Percentiles rank a stretch among this genome's conserved stretches.
Evolutionary conservation across 2,888 invertebrate species (phyloP).

Genomic region (Lordiphosa andalusiaca): DNA sequence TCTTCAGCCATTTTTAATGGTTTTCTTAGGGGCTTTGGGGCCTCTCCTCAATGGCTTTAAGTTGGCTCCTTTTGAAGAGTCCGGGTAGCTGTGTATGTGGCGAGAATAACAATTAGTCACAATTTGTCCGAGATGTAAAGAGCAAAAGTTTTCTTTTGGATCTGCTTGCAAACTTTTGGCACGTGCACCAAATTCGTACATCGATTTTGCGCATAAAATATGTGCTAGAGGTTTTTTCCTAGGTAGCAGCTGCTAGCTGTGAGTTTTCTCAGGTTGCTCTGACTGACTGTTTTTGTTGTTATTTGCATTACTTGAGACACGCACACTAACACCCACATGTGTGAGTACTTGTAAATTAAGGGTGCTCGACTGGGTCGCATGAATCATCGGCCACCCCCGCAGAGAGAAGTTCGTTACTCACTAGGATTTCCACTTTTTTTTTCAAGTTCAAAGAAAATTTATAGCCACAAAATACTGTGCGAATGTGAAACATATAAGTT

Average conservation of each 20-base stretch:
- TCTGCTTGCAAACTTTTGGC: conserved; percentile 19
- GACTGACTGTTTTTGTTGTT: conserved; percentile 49
- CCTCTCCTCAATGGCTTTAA: conserved; percentile 21
- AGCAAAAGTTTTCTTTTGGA: conserved; percentile 20
- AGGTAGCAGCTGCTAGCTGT: conserved; percentile 27
- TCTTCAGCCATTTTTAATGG: conserved; percentile 78
- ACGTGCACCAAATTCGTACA: conserved; percentile 23
- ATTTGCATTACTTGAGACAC: conserved; percentile 50
- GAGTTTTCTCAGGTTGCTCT: conserved; percentile 28
- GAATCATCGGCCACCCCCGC: conserved; percentile 55
- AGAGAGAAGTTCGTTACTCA: conserved; percentile 15
- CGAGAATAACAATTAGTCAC: conserved; percentile 54
- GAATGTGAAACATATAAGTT: conserved; percentile 1
- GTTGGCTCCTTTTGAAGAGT: conserved; percentile 28
- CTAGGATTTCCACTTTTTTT: conserved; percentile 15
- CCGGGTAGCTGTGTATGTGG: conserved; percentile 34
- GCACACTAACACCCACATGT: conserved; percentile 18
- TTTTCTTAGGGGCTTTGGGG: conserved; percentile 42
- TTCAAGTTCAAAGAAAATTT: conserved; percentile 32
- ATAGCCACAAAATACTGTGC: conserved; percentile 1
- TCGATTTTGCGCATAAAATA: conserved; percentile 39
- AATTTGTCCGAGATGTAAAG: conserved; percentile 13
- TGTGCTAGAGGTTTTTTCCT: conserved; percentile 18
- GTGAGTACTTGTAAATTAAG: conserved; percentile 22
- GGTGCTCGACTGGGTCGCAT: conserved; percentile 44